A percentile compares a stretch with the other conserved stretches of the same genome.
phyloP scores from a whole-genome alignment of 35 echinoderm and acorn worm genomes.

The Lytechinus pictus region DNA sequence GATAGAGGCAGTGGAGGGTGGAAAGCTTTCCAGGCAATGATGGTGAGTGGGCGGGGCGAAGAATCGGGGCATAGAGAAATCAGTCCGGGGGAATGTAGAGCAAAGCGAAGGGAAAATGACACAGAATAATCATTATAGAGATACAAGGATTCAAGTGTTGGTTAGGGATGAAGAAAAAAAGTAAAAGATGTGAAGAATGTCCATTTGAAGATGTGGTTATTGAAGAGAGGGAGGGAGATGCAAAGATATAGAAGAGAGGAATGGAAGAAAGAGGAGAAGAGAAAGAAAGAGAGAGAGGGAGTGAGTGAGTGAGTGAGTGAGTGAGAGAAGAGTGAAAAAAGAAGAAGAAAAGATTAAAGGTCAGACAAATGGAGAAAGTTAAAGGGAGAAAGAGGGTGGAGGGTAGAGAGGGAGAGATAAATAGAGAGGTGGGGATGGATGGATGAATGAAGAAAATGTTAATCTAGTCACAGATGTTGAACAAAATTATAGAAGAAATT shows the following conservation, averaged over 20 bases:
- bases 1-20: no score
- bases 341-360: no score
- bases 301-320: neutral
- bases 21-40: no score
- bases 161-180: neutral
- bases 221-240: neutral
- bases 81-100: neutral
- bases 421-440: no score
- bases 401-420: no score
- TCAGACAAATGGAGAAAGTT: no score
- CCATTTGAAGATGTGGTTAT: neutral
- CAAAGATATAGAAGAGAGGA: neutral
- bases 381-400: no score
- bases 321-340: neutral
- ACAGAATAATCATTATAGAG: neutral
- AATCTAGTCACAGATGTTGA: no score
- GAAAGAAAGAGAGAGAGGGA: neutral
- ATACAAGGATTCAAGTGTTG: neutral
- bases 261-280: neutral
- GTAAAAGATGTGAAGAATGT: neutral
- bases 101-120: neutral
- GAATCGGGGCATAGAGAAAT: neutral
- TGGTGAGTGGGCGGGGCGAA: neutral
- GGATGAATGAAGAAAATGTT: no score
- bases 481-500: no score